A percentile compares a stretch with the other conserved stretches of the same genome.
phyloP scores from a whole-genome alignment of 1,140 invertebrate species.

The Cotesia glomerata region DNA sequence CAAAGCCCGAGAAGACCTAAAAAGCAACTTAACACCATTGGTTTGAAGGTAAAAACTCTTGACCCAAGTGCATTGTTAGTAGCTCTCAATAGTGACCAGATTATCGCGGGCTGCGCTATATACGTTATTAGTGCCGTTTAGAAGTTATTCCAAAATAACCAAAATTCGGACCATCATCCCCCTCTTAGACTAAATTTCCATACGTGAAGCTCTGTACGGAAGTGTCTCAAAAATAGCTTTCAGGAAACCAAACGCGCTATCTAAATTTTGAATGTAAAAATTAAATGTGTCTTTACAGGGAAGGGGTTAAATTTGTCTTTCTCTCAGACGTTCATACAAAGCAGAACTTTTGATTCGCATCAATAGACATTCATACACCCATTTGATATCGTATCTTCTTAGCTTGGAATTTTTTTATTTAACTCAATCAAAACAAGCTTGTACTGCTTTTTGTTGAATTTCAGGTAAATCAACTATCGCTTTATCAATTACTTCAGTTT shows the following conservation, averaged over 20 bases:
- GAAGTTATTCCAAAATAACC: no score
- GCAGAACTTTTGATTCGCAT: neutral
- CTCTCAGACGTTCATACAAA: neutral
- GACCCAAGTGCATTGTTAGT: no score
- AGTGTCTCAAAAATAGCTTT: neutral
- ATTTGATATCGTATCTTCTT: neutral
- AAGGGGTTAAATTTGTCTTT: neutral
- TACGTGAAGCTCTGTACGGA: neutral
- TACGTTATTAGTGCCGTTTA: no score
- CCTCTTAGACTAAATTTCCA: neutral
- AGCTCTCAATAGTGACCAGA: no score
- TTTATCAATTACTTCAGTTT: neutral
- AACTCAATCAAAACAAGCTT: neutral
- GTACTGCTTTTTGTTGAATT: neutral
- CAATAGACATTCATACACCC: neutral
- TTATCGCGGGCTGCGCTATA: no score
- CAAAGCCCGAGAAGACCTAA: no score
- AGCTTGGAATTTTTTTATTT: neutral
- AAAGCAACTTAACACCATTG: no score
- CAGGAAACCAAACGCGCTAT: slow-evolving; percentile 1
- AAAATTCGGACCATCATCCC: no score
- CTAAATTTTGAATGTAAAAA: neutral
- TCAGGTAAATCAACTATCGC: neutral
- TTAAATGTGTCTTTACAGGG: neutral
- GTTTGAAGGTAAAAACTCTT: no score